Conservation (phyloP, 2,113 vertebrate genomes). For the Cnemophilus loriae region DNA sequence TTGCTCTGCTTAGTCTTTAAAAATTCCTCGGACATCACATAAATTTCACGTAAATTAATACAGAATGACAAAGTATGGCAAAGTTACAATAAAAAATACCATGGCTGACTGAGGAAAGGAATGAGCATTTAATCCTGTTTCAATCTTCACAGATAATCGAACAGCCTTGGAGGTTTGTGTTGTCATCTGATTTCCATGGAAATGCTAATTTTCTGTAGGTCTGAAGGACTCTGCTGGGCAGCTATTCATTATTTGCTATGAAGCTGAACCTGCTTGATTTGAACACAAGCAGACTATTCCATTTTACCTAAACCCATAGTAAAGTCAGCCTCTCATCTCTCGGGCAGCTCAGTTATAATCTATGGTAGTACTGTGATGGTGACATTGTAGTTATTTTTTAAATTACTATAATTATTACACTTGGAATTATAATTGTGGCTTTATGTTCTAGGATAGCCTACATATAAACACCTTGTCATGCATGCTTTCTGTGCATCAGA, state of each 20-base stretch:
- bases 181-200: not conserved
- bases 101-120: not conserved
- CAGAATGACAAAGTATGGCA: not conserved
- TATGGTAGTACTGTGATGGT: not conserved
- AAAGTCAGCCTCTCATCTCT: not conserved
- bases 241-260: not conserved
- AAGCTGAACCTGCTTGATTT: not conserved
- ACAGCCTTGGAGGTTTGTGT: not conserved
- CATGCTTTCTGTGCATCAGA: not conserved
- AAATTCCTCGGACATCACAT: not conserved
- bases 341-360: not conserved
- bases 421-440: not conserved
- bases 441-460: not conserved
- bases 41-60: rapidly evolving
- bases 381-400: not conserved
- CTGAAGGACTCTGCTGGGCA: not conserved
- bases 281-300: not conserved
- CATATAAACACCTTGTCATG: not conserved
- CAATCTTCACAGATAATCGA: not conserved
- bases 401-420: not conserved
- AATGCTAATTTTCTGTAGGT: not conserved
- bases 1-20: not conserved
- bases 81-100: not conserved
- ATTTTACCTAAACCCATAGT: not conserved
- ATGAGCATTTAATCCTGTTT: not conserved